Percentiles rank a stretch among this genome's conserved stretches.
Conservation (phyloP, 2,888 invertebrate genomes). For the Dolichopus griseipennis region DNA sequence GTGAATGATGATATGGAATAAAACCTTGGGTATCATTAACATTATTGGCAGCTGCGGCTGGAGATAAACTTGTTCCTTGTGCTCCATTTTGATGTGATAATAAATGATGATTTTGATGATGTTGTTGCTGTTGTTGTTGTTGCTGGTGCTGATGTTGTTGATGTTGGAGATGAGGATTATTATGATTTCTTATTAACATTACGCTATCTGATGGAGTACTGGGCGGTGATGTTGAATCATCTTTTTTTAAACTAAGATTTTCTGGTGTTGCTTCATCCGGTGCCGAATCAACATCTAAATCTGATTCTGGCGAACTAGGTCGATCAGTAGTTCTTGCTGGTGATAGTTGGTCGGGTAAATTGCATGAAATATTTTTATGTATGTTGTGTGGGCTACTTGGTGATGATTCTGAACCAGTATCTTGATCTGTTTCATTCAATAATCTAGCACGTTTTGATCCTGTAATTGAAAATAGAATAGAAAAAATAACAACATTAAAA, state of each 20-base stretch:
- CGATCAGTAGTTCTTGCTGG: conserved; percentile 42
- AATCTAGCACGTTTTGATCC: conserved; percentile 42
- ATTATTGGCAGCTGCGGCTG: neutral
- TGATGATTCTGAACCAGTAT: conserved; percentile 42
- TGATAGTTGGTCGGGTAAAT: conserved; percentile 37
- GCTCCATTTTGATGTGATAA: neutral
- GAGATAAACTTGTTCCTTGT: neutral
- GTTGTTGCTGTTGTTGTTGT: neutral
- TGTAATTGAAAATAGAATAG: conserved; percentile 20
- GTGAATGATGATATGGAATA: conserved; percentile 42
- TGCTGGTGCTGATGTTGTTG: neutral
- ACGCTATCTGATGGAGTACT: conserved; percentile 39
- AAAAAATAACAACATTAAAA: neutral
- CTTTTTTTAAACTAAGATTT: conserved; percentile 69
- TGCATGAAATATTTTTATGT: conserved; percentile 24
- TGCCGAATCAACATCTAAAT: conserved; percentile 44
- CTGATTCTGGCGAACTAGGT: conserved; percentile 43
- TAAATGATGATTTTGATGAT: neutral
- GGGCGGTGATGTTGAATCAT: conserved; percentile 44
- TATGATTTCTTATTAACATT: conserved; percentile 32
- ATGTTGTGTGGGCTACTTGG: conserved; percentile 38
- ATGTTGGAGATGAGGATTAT: neutral
- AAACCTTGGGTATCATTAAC: conserved; percentile 40
- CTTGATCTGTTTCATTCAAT: conserved; percentile 44
- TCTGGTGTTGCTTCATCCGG: conserved; percentile 59